Evolutionary conservation across 2,797 vertebrate species (phyloP).

Genomic region (Falco concolor): DNA sequence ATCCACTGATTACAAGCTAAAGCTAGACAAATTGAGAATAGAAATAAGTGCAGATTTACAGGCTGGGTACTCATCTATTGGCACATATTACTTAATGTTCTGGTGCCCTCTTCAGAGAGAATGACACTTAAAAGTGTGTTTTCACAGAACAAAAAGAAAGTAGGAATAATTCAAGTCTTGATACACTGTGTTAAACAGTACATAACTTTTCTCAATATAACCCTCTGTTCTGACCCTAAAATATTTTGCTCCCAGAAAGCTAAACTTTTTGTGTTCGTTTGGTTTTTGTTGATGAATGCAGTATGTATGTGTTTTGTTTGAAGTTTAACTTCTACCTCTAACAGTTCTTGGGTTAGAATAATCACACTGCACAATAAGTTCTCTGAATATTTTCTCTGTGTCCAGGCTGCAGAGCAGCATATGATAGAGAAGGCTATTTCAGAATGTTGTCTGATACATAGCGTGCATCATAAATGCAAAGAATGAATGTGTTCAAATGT

Average conservation of each 20-base stretch:
- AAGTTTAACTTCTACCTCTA: background rate
- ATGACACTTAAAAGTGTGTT: background rate
- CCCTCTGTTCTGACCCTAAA: background rate
- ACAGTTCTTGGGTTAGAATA: background rate
- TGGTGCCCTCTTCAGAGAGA: constrained; percentile 36
- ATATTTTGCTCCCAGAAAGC: background rate
- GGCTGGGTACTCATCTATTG: background rate
- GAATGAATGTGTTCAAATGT: background rate
- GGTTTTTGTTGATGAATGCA: background rate
- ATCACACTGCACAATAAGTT: background rate
- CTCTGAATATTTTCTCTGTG: background rate
- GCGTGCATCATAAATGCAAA: background rate
- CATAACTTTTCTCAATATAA: background rate
- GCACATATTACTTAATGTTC: background rate
- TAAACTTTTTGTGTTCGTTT: background rate
- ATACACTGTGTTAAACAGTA: background rate
- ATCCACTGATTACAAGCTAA: background rate
- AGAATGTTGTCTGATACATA: accelerated
- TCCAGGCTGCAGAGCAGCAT: background rate
- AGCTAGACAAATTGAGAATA: background rate
- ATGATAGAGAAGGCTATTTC: background rate
- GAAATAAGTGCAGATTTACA: background rate
- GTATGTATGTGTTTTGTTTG: too few relatives aligned
- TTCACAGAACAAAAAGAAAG: background rate
- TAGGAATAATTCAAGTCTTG: background rate